Conservation (phyloP, 2,797 vertebrate species). For the Steatocranus sp. region DNA sequence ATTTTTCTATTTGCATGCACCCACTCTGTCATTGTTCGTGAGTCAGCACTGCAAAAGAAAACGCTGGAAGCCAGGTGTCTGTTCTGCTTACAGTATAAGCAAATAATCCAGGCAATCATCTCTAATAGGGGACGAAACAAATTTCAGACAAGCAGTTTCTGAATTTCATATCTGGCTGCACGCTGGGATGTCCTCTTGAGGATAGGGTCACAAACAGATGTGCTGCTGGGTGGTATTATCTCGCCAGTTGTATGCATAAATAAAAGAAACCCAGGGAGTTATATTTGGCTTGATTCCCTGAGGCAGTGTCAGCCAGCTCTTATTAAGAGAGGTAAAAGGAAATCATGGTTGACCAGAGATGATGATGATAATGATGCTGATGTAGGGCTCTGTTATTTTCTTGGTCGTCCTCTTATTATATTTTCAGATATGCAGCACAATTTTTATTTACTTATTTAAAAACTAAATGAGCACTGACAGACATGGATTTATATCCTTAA, state of each 20-base stretch:
- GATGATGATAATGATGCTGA: background rate
- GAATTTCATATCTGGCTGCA: conserved; percentile 16
- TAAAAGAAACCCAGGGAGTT: conserved; percentile 17
- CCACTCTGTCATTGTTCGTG: background rate
- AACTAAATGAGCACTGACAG: background rate
- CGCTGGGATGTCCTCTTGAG: background rate
- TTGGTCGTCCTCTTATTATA: background rate
- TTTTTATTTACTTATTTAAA: background rate
- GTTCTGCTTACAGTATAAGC: conserved; percentile 7
- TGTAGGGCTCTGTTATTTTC: background rate
- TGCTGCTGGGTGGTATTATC: background rate
- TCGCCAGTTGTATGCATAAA: conserved; percentile 9
- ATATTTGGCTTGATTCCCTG: conserved; percentile 25
- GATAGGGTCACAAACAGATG: conserved; percentile 5
- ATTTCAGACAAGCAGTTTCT: background rate
- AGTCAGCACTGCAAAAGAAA: conserved; percentile 39
- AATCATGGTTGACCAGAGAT: background rate
- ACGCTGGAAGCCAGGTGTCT: conserved; percentile 28
- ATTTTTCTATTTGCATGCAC: conserved; percentile 3
- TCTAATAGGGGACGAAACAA: background rate
- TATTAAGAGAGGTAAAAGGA: background rate
- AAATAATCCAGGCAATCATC: background rate
- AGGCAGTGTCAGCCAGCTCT: conserved; percentile 9
- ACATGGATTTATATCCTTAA: background rate
- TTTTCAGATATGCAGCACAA: background rate